Evolutionary conservation across 2,888 invertebrate genomes (phyloP).

Genomic region (Hypolimnas misippus): DNA sequence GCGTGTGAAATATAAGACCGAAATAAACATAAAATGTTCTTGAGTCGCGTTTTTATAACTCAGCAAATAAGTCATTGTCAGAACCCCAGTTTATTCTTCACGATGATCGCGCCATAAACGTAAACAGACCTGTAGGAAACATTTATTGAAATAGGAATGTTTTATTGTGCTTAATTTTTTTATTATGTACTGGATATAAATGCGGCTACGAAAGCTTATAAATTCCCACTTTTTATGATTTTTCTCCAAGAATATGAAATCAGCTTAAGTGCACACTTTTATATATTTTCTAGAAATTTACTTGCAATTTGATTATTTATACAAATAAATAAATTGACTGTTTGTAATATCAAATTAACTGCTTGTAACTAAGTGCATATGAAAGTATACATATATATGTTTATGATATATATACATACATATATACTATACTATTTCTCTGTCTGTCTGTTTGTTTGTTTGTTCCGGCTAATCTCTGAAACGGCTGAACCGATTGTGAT

Average conservation of each 20-base stretch:
- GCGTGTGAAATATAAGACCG: slow-evolving; percentile 69
- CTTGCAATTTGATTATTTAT: too few relatives aligned
- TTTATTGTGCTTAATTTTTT: slow-evolving; percentile 41
- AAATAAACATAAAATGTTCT: slow-evolving; percentile 67
- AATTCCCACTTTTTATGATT: slow-evolving; percentile 5
- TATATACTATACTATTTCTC: too few relatives aligned
- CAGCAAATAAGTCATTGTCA: slow-evolving; percentile 70
- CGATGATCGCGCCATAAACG: slow-evolving; percentile 61
- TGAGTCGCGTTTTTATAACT: slow-evolving; percentile 65
- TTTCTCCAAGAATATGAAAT: neutral
- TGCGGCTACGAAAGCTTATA: slow-evolving; percentile 9
- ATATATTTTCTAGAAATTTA: too few relatives aligned
- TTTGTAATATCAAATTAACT: too few relatives aligned
- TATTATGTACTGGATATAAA: slow-evolving; percentile 32
- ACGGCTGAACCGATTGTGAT: too few relatives aligned
- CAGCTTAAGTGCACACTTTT: too few relatives aligned
- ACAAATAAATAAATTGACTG: too few relatives aligned
- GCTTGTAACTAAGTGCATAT: too few relatives aligned
- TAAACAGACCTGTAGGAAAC: slow-evolving; percentile 53
- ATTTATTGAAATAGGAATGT: slow-evolving; percentile 52
- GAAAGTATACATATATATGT: too few relatives aligned
- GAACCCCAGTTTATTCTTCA: slow-evolving; percentile 59
- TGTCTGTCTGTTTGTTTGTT: too few relatives aligned
- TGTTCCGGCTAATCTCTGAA: too few relatives aligned
- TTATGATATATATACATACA: too few relatives aligned